Conservation (phyloP, 92 coral and sea anemone genomes). For the Palythoa caribaeorum region DNA sequence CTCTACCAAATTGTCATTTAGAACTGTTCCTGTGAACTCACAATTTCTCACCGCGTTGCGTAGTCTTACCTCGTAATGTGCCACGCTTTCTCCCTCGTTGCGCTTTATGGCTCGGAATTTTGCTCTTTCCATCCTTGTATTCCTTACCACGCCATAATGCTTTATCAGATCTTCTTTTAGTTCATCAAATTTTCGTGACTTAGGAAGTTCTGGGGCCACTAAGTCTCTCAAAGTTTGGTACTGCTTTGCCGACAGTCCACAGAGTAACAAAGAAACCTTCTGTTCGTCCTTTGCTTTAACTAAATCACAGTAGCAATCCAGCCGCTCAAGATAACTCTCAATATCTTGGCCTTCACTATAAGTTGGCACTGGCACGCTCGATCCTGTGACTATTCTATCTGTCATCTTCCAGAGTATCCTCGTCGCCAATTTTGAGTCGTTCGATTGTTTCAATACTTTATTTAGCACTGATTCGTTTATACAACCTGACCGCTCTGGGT, state of each 20-base stretch:
- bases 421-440: not conserved
- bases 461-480: too few species aligned
- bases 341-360: slow-evolving; percentile 22
- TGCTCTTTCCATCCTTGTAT: not conserved
- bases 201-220: not conserved
- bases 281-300: not conserved
- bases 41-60: slow-evolving; percentile 31
- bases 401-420: not conserved
- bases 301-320: slow-evolving; percentile 29
- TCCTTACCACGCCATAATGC: slow-evolving; percentile 3
- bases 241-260: too few species aligned
- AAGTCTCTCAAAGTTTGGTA: too few species aligned
- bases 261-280: too few species aligned
- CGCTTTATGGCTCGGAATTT: not conserved
- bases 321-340: not conserved
- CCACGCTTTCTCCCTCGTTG: not conserved
- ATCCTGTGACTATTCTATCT: too few species aligned
- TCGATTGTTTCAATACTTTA: too few species aligned
- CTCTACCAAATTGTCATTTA: not conserved
- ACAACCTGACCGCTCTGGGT: too few species aligned
- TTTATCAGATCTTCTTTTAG: not conserved
- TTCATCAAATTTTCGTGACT: slow-evolving; percentile 2
- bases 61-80: slow-evolving; percentile 15
- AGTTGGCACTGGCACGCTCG: slow-evolving; percentile 7
- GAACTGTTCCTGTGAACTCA: slow-evolving; percentile 9